Evolutionary conservation across 1,140 invertebrate genomes (phyloP).

Genomic region (Neomicropteryx cornuta): DNA sequence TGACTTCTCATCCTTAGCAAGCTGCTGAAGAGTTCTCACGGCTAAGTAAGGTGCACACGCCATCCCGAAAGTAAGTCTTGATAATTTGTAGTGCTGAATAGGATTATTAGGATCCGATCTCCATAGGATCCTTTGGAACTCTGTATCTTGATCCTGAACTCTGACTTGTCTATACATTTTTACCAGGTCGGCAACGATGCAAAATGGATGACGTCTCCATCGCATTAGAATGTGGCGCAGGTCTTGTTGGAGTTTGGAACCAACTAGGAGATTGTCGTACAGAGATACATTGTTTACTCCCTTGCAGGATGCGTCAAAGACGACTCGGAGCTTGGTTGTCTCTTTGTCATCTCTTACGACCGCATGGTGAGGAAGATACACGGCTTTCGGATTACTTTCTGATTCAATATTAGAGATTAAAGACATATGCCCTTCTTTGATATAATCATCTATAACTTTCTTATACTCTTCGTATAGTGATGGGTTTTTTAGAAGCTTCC

Average conservation of each 20-base stretch:
- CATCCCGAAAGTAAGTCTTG: conserved; percentile 26
- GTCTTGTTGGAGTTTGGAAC: conserved; percentile 31
- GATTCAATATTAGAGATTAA: conserved; percentile 10
- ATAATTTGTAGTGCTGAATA: conserved; percentile 16
- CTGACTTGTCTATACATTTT: conserved; percentile 29
- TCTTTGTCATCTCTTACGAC: conserved; percentile 18
- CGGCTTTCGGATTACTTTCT: conserved; percentile 9
- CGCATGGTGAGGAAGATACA: conserved; percentile 21
- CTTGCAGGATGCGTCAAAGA: conserved; percentile 24
- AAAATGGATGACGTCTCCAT: conserved; percentile 24
- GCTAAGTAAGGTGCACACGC: conserved; percentile 25
- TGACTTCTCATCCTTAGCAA: conserved; percentile 20
- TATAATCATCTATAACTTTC: conserved; percentile 24
- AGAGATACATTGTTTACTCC: conserved; percentile 23
- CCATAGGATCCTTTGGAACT: conserved; percentile 33
- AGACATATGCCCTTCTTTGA: conserved; percentile 20
- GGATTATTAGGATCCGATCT: conserved; percentile 7
- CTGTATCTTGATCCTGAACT: conserved; percentile 18
- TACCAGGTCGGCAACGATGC: conserved; percentile 25
- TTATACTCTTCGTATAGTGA: conserved; percentile 19
- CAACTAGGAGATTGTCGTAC: conserved; percentile 26
- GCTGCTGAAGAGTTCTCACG: conserved; percentile 14
- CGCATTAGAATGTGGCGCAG: conserved; percentile 27
- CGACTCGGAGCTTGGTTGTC: conserved; percentile 20
- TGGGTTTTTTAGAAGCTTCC: conserved; percentile 13